phyloP scores from a whole-genome alignment of 2,797 vertebrate genomes.

The Iguana delicatissima region DNA sequence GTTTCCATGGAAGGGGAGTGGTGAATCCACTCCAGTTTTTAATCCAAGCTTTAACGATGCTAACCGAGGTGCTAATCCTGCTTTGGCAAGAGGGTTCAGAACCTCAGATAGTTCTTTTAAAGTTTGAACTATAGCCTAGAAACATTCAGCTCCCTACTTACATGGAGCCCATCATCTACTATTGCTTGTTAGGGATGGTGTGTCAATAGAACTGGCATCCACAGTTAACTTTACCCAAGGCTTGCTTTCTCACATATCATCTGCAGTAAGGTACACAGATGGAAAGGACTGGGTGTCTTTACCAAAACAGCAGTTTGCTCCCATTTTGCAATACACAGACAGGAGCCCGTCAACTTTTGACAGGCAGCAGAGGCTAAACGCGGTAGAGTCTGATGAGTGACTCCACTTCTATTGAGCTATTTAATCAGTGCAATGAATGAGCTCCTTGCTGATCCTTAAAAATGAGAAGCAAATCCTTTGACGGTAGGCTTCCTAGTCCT shows the following conservation, averaged over 20 bases:
- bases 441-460: conserved; percentile 65
- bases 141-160: no score
- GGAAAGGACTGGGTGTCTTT: conserved; percentile 60
- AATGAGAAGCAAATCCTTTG: conserved; percentile 58
- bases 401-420: conserved; percentile 69
- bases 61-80: no score
- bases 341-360: conserved; percentile 75
- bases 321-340: conserved; percentile 68
- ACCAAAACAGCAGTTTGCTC: conserved; percentile 57
- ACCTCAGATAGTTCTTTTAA: no score
- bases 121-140: no score
- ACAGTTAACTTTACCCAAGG: conserved; percentile 62
- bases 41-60: no score
- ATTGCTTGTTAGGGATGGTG: no score
- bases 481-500: neutral
- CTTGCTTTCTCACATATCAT: conserved; percentile 30
- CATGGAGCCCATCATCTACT: no score
- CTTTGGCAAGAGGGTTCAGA: no score
- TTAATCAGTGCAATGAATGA: conserved; percentile 73
- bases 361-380: conserved; percentile 74
- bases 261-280: conserved; percentile 17
- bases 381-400: conserved; percentile 64
- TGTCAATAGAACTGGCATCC: neutral
- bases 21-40: no score
- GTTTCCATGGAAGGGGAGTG: no score